A percentile compares a stretch with the other conserved stretches of the same genome.
phyloP scores from a whole-genome alignment of 2,888 invertebrate genomes.

The Lepidonotus clava region DNA sequence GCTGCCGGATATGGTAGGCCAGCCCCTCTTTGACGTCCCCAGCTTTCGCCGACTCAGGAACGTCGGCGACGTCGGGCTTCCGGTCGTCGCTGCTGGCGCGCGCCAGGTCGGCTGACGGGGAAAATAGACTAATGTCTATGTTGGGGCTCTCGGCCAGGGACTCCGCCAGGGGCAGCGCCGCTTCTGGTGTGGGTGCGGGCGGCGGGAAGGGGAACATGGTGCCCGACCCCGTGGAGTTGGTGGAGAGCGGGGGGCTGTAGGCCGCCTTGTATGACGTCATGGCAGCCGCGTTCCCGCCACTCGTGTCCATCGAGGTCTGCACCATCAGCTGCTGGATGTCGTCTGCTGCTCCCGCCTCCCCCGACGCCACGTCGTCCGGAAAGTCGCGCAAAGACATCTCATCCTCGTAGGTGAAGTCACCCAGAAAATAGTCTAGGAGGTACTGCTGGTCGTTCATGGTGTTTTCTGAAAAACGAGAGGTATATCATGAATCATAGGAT shows the following conservation, averaged over 20 bases:
- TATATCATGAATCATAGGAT: too few relatives aligned
- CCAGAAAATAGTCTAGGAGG: too few relatives aligned
- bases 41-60: too few relatives aligned
- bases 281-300: neutral
- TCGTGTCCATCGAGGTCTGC: neutral
- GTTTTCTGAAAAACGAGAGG: too few relatives aligned
- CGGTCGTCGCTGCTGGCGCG: neutral
- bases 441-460: too few relatives aligned
- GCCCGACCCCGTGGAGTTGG: neutral
- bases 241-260: conserved; percentile 5
- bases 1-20: conserved; percentile 11
- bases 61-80: neutral
- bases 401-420: too few relatives aligned
- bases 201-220: conserved; percentile 17
- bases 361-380: neutral
- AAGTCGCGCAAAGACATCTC: neutral
- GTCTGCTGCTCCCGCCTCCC: neutral
- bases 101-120: too few relatives aligned
- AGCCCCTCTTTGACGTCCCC: neutral
- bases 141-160: conserved; percentile 19
- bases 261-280: neutral
- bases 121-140: conserved; percentile 1
- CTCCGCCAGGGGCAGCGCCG: neutral
- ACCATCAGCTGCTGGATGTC: neutral
- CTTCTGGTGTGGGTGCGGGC: conserved; percentile 28